A percentile compares a stretch with the other conserved stretches of the same genome.
phyloP scores from a whole-genome alignment of 2,113 vertebrate species.

The Paraplagusia blochii region DNA sequence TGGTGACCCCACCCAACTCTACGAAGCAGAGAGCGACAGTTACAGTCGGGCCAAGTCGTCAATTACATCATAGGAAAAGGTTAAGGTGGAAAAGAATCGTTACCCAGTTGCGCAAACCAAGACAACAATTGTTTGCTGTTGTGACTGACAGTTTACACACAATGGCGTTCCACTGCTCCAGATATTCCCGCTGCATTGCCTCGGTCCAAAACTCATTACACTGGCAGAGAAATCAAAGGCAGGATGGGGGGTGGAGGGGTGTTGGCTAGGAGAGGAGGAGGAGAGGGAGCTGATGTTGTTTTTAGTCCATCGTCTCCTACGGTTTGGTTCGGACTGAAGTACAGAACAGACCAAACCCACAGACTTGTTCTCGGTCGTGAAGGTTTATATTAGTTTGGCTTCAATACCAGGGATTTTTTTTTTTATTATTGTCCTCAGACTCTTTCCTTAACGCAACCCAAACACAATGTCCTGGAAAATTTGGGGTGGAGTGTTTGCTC shows the following conservation, averaged over 20 bases:
- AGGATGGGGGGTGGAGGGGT: conserved; percentile 20
- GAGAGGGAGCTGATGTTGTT: conserved; percentile 7
- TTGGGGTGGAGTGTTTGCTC: background rate
- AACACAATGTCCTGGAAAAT: conserved; percentile 16
- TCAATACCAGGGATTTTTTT: conserved; percentile 6
- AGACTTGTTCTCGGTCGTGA: conserved; percentile 29
- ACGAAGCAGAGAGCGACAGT: conserved; percentile 5
- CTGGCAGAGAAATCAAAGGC: conserved; percentile 60
- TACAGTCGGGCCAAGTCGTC: background rate
- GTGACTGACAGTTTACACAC: conserved; percentile 47
- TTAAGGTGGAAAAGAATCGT: conserved; percentile 28
- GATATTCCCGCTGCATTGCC: conserved; percentile 47
- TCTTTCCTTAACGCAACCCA: too few relatives aligned
- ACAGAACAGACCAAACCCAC: conserved; percentile 26
- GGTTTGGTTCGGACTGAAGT: too few relatives aligned
- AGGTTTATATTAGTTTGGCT: conserved; percentile 34
- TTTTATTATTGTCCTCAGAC: too few relatives aligned
- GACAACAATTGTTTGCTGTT: conserved; percentile 59
- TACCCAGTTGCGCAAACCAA: conserved; percentile 35
- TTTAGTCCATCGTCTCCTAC: conserved; percentile 32
- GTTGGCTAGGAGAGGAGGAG: background rate
- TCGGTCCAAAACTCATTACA: conserved; percentile 54
- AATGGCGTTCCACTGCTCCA: conserved; percentile 49
- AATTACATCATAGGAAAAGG: conserved; percentile 51
- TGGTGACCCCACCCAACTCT: conserved; percentile 15